Percentiles rank a stretch among this genome's conserved stretches.
These are phyloP conservation scores for Hydropsyche tenuis DNA, from an alignment of 1,140 invertebrate genomes.

Conservation along the genomic window DNA sequence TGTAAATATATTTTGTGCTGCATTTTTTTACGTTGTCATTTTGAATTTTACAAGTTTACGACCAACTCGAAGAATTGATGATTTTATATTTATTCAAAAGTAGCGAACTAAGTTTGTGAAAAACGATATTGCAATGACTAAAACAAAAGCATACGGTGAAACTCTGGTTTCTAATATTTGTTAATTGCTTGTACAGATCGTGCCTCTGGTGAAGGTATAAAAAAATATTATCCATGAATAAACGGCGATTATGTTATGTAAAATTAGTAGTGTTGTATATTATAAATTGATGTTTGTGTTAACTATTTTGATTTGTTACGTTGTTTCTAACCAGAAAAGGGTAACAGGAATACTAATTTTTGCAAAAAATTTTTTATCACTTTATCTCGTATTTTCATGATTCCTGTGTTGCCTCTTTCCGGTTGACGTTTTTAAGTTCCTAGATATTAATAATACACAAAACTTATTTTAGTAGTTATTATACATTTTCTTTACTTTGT, in stretches of 20 bases:
- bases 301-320: conserved; percentile 13
- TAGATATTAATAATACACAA: conserved; percentile 7
- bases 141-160: no score
- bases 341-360: not conserved
- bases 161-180: not conserved
- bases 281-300: conserved; percentile 13
- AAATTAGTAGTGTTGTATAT: not conserved
- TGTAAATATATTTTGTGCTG: no score
- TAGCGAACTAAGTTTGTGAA: no score
- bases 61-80: no score
- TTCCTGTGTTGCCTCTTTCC: conserved; percentile 9
- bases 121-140: no score
- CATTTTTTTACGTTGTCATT: no score
- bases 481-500: conserved; percentile 18
- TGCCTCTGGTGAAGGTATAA: conserved; percentile 34
- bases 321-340: conserved; percentile 16
- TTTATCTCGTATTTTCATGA: not conserved
- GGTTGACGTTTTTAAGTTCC: conserved; percentile 28
- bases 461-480: conserved; percentile 17
- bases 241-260: not conserved
- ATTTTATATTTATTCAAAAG: no score
- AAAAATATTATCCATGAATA: not conserved
- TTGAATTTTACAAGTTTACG: no score
- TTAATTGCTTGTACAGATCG: conserved; percentile 28
- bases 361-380: not conserved